Evolutionary conservation across 2,797 vertebrate species (phyloP), one percentile per base, ranked within the genome.

Genomic region (Sebastes miniatus): DNA sequence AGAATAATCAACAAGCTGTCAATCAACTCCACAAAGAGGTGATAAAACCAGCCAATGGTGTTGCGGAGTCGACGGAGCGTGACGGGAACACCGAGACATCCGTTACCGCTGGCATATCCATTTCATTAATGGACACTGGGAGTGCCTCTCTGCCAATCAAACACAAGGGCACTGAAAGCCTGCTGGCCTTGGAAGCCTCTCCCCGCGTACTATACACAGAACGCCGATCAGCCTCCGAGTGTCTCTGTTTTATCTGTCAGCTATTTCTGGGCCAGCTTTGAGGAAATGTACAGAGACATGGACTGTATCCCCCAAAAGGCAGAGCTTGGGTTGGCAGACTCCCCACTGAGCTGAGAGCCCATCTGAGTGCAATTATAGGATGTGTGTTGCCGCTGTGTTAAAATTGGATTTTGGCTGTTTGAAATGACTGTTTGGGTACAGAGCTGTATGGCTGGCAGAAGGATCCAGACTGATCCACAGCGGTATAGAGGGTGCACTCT

Each of bases 51-150:
- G 68, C 85, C 67, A 79, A 83, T 81, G 77, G 77, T 58, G 73
- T 80, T 69, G 67, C 61, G 18, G 43, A 76, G 47, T 29, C 69
- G 58, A 27, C 31, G 18, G 71, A 83, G 80, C 75, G 65, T 66
- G 72, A 83, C 83, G 69, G 70, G 77, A 84, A 81, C 69, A 73
- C 52, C 1, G 58, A 83, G 62, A 69, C 84, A 81, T 84, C 78
- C 29, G 66, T 88, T 84, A 84, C 86, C 47, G 69, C 72, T 63
- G 82, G 75, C 82, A 83, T 73, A 87, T 90, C 83, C 83, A 84
- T 92, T 88, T 84, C 76, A 86, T 76, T 91, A 87, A 85, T 75
- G 80, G 87, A 90, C 77, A 73, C 66, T 8, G 77, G 76, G 69
- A 78, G 81, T 54, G 79, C 16, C 66, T 71, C 69, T 75, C 84